Base-by-base conservation (phyloP, 2,888 invertebrate genomes). In the Allolobophora icterica region DNA sequence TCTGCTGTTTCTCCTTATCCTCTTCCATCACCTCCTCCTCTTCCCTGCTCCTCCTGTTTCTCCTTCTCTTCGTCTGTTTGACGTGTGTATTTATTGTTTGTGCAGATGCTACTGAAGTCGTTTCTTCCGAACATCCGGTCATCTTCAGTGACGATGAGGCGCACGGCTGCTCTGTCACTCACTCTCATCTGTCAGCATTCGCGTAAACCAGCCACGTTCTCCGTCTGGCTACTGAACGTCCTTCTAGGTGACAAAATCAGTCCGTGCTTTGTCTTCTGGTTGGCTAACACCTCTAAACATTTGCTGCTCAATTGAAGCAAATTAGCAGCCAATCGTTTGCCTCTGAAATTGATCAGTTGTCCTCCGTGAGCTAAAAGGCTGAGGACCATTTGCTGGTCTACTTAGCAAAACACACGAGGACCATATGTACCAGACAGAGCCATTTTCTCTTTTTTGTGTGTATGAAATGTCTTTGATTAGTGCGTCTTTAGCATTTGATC, bases 131-230 rank as follows among this genome's bases (percentile, higher is more conserved):
- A 97, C 94, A 95, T 97, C 91, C 96, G 96, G 83, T 96, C 96
- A 30, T 94, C 93, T 30, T 97, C 97, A 92, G 97, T 98, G 11
- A 97, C 97, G 4, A 97, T 98, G 92, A 96, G 98, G 92, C 96
- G 99, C 92, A 97, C 97, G 40, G 97, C 98, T 52, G 97, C 98
- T 0, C 97, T 96, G 90, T 97, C 97, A 95, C 97, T 98, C 91
- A 96, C 98, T 84, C 96, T 97, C 92, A 96, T 98, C 91, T 98
- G 98, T 95, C 96, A 97, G 92, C 96, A 98, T 95, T 97, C 97
- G 92, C 96, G 97, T 91, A 97, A 97, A 94, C 96, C 97, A 5
- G 95, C 95, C 92, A 95, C 96, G 92, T 97, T 97, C 95, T 95
- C 97, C 92, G 96, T 96, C 4, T 96, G 97, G 94, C 96, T 97